Percentiles rank a stretch among this genome's conserved stretches.
Conservation (phyloP, 2,888 invertebrate species). For the Drosophila recens region DNA sequence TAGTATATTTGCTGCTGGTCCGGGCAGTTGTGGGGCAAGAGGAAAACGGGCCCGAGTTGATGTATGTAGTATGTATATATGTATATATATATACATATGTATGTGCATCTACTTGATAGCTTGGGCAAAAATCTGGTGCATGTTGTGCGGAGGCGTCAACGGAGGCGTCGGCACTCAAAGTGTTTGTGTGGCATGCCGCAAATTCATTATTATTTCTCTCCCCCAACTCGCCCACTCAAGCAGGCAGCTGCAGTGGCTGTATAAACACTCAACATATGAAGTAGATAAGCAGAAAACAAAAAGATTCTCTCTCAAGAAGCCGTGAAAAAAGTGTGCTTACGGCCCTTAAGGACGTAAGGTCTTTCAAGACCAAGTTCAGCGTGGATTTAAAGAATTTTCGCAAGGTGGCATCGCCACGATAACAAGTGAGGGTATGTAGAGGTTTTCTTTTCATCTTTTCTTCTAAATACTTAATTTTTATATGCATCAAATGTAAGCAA, state of each 20-base stretch:
- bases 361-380: constrained; percentile 16
- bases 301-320: constrained; percentile 7
- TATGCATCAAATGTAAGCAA: too few species aligned
- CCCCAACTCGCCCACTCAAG: constrained; percentile 39
- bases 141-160: constrained; percentile 58
- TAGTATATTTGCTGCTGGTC: constrained; percentile 18
- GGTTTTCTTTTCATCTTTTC: too few species aligned
- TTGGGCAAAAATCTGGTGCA: constrained; percentile 72
- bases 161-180: constrained; percentile 48
- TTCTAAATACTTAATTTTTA: too few species aligned
- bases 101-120: constrained; percentile 74
- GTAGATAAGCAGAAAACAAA: constrained; percentile 44
- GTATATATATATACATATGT: constrained; percentile 46
- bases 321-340: constrained; percentile 15
- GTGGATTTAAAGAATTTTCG: constrained; percentile 10
- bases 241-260: constrained; percentile 26
- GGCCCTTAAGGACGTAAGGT: constrained; percentile 2
- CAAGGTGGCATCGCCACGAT: constrained; percentile 5
- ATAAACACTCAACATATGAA: constrained; percentile 56
- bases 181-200: constrained; percentile 79
- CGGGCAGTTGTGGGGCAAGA: constrained; percentile 11
- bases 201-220: constrained; percentile 77
- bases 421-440: background rate
- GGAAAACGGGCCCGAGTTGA: constrained; percentile 38
- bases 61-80: constrained; percentile 52